These are phyloP conservation scores for Seriola dumerili DNA, from an alignment of 2,113 vertebrate species.

Conservation along the genomic window DNA sequence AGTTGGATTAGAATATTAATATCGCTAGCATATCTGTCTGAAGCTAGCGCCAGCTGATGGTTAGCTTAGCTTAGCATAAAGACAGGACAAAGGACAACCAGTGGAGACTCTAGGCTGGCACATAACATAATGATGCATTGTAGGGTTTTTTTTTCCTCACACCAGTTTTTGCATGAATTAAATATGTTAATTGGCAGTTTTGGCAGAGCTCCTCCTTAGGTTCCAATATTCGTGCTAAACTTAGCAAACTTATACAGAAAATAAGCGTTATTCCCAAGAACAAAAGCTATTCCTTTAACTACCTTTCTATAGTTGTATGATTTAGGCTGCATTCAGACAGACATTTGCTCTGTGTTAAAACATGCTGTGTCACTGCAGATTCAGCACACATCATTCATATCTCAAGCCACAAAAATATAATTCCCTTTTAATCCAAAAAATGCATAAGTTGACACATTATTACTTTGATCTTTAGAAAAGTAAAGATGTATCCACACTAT, in stretches of 20 bases:
- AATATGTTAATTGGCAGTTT: background rate
- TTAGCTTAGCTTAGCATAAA: slow-evolving; percentile 4
- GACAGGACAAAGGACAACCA: slow-evolving; percentile 10
- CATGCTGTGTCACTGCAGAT: background rate
- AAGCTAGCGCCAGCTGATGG: background rate
- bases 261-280: background rate
- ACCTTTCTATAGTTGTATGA: background rate
- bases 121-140: background rate
- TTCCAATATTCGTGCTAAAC: background rate
- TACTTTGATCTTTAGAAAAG: slow-evolving; percentile 13
- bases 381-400: slow-evolving; percentile 1
- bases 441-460: background rate
- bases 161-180: background rate
- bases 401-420: background rate
- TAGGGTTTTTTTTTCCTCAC: background rate
- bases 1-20: background rate
- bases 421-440: background rate
- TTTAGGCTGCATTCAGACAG: background rate
- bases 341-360: background rate
- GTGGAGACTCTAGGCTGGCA: slow-evolving; percentile 2
- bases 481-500: slow-evolving; percentile 4
- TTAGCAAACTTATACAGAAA: background rate
- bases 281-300: background rate
- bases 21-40: background rate
- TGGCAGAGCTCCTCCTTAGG: background rate